Evolutionary conservation across 2,113 vertebrate genomes (phyloP), one percentile per base, ranked within the genome.

Genomic region (Anas platyrhynchos): DNA sequence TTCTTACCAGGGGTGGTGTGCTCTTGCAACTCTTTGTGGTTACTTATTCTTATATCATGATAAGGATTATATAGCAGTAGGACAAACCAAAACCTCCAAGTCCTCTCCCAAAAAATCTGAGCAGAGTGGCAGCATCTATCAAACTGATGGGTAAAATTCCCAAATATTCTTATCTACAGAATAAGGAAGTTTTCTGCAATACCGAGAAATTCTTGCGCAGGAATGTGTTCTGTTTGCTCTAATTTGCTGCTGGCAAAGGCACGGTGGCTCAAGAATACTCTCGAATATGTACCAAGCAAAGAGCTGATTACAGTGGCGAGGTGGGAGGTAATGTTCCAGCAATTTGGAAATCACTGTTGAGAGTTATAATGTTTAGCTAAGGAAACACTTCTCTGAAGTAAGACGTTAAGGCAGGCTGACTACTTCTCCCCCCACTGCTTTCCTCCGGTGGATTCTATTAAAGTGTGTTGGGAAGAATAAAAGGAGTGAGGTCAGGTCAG

Each of bases 281-380:
- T 34, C 34, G 17, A 80, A 44, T n/a, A 36, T 73, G 91, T 80
- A 72, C 73, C 48, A 41, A 62, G 83, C 78, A 75, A 87, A 86
- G 67, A 43, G n/a, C 61, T 34, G 85, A 38, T 74, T 84, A 50
- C 91, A 56, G 69, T 41, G 72, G n/a, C 7, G 9, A 84, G 85
- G 88, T 92, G 86, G 95, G 93, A 97, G 85, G 94, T 93, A 73
- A 86, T 85, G 90, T 86, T 93, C 91, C 88, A 95, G 88, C 90
- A 95, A 82, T 97, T 86, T 95, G 91, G 89, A 93, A 94, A 95
- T 91, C 68, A 25, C 86, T 89, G 81, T 71, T 85, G 44, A 89
- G 87, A 82, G 88, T 91, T 95, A 58, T 5, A 75, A 55, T 79
- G 76, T 91, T 96, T 90, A 87, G 74, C 67, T 92, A 72, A 92